Evolutionary conservation across 2,888 invertebrate species (phyloP).

Genomic region (Sphecodes monilicornis): DNA sequence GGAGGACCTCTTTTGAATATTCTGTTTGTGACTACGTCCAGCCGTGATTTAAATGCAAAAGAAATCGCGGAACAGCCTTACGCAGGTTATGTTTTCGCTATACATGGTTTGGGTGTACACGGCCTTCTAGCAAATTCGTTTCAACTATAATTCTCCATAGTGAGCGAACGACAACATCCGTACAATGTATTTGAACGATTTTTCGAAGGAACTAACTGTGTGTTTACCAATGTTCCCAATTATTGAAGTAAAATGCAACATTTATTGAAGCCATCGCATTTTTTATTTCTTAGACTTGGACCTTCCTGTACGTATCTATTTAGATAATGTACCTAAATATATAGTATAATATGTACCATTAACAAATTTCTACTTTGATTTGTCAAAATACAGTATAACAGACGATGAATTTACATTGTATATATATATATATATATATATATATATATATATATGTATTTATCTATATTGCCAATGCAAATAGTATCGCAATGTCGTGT

Average conservation of each 20-base stretch:
- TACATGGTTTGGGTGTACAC: conserved; percentile 80
- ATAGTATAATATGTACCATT: background rate
- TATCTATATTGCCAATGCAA: too few relatives aligned
- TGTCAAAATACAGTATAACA: background rate
- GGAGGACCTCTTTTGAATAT: conserved; percentile 88
- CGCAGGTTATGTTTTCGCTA: conserved; percentile 85
- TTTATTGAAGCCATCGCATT: background rate
- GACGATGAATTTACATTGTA: too few relatives aligned
- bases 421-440: background rate
- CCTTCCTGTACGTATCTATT: too few relatives aligned
- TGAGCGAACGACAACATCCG: background rate
- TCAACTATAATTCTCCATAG: conserved; percentile 18
- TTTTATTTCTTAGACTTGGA: background rate
- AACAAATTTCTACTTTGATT: background rate
- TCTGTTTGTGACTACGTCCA: conserved; percentile 89
- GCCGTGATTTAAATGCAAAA: conserved; percentile 81
- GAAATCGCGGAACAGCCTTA: conserved; percentile 82
- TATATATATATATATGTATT: background rate
- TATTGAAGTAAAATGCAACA: background rate
- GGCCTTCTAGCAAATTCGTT: conserved; percentile 76
- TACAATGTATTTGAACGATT: background rate
- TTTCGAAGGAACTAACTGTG: background rate
- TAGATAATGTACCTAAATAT: too few relatives aligned
- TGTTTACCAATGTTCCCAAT: background rate
- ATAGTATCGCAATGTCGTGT: background rate